Evolutionary conservation across 1,140 invertebrate genomes (phyloP).

Genomic region (Pseudachorutes palmiensis): DNA sequence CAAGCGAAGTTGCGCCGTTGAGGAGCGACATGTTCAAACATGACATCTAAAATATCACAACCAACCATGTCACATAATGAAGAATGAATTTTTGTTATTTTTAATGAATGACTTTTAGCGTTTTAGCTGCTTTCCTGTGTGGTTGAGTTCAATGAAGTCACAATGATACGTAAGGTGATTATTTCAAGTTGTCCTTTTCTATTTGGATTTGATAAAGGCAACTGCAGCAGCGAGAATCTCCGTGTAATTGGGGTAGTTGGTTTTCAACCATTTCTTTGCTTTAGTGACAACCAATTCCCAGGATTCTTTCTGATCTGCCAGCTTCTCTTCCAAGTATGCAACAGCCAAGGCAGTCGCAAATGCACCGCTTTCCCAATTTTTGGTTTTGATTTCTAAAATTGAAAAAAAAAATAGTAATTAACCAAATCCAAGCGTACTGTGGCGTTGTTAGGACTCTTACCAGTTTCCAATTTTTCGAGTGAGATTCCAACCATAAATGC

Average conservation of each 20-base stretch:
- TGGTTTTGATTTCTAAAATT: conserved; percentile 4
- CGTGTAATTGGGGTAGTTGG: no score
- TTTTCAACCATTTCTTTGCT: conserved; percentile 28
- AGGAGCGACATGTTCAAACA: no score
- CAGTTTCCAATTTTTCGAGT: background rate
- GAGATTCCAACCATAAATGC: background rate
- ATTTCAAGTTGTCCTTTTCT: no score
- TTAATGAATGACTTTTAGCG: no score
- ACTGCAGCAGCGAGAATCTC: no score
- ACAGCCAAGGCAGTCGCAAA: conserved; percentile 30
- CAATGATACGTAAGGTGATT: no score
- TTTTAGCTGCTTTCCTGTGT: no score
- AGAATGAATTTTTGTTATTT: no score
- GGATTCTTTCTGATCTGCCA: conserved; percentile 24
- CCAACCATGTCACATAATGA: no score
- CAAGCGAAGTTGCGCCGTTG: background rate
- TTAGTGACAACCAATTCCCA: conserved; percentile 35
- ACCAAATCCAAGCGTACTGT: background rate
- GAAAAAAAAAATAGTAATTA: background rate
- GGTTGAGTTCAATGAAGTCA: no score
- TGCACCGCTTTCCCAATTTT: conserved; percentile 15
- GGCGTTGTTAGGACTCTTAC: background rate
- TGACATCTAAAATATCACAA: no score
- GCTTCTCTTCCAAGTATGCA: conserved; percentile 20
- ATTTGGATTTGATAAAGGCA: no score